phyloP scores from a whole-genome alignment of 2,797 vertebrate species.

The Enteromius paludinosus region DNA sequence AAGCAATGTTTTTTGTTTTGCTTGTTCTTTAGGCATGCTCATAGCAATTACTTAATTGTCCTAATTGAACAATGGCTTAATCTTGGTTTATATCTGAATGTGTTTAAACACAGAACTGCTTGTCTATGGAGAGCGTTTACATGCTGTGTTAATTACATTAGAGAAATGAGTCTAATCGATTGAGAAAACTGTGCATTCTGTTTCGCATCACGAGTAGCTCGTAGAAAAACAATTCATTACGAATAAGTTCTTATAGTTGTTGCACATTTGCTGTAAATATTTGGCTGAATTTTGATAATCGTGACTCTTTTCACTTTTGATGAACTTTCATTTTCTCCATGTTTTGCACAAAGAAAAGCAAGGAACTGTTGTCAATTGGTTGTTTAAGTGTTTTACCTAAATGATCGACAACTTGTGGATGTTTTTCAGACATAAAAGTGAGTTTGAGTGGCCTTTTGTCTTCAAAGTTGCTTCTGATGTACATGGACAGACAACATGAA shows the following conservation, averaged over 20 bases:
- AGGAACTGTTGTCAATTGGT: neutral
- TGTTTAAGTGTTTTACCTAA: neutral
- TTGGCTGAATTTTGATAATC: too few relatives aligned
- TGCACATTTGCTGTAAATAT: neutral
- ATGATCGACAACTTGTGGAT: neutral
- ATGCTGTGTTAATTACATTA: neutral
- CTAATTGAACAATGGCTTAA: too few relatives aligned
- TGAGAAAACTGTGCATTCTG: neutral
- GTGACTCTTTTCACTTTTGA: too few relatives aligned
- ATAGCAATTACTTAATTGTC: too few relatives aligned
- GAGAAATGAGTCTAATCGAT: neutral
- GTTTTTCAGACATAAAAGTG: neutral
- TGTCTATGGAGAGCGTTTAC: neutral
- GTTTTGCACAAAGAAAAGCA: too few relatives aligned
- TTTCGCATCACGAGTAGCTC: neutral
- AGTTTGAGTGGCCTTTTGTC: conserved; percentile 58
- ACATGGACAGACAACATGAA: conserved; percentile 33
- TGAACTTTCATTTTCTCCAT: too few relatives aligned
- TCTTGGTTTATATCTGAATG: neutral
- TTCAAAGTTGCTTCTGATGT: conserved; percentile 33
- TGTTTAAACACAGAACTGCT: neutral
- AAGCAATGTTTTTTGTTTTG: too few relatives aligned
- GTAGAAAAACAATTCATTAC: neutral
- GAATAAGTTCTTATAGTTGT: neutral
- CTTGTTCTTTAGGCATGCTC: too few relatives aligned